phyloP scores from a whole-genome alignment of 2,113 vertebrate genomes.

The Eurypyga helias region DNA sequence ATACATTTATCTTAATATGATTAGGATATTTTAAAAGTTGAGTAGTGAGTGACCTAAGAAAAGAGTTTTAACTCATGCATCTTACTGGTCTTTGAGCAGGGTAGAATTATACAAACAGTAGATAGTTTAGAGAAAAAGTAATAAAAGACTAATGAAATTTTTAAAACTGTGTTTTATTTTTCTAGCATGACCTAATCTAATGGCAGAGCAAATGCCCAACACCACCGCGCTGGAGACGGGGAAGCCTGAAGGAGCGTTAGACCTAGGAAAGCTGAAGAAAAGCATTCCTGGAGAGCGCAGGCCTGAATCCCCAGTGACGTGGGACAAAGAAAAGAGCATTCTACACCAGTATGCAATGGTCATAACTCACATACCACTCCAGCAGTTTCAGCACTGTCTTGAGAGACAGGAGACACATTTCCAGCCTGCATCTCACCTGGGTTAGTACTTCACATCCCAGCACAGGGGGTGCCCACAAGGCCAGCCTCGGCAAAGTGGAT shows the following conservation, averaged over 20 bases:
- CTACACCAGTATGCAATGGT: background rate
- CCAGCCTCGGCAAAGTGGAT: background rate
- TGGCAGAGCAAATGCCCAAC: background rate
- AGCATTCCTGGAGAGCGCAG: rapidly evolving
- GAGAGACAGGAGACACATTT: background rate
- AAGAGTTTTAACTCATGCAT: background rate
- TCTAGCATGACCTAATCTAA: background rate
- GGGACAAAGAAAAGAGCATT: background rate
- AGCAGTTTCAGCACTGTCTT: background rate
- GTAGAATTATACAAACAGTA: background rate
- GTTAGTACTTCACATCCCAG: background rate
- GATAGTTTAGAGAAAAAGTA: background rate
- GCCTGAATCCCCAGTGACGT: background rate
- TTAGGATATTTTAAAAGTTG: background rate
- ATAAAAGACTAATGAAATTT: background rate
- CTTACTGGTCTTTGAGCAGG: background rate
- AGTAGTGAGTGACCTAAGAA: background rate
- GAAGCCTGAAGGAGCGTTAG: background rate
- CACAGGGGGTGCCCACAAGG: no score
- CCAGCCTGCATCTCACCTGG: background rate
- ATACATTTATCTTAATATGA: background rate
- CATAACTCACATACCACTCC: background rate
- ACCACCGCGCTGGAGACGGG: background rate
- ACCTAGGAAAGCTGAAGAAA: background rate
- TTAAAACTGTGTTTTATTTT: background rate